Evolutionary conservation across 2,888 invertebrate species (phyloP).

Genomic region (Drosophila anomalata): DNA sequence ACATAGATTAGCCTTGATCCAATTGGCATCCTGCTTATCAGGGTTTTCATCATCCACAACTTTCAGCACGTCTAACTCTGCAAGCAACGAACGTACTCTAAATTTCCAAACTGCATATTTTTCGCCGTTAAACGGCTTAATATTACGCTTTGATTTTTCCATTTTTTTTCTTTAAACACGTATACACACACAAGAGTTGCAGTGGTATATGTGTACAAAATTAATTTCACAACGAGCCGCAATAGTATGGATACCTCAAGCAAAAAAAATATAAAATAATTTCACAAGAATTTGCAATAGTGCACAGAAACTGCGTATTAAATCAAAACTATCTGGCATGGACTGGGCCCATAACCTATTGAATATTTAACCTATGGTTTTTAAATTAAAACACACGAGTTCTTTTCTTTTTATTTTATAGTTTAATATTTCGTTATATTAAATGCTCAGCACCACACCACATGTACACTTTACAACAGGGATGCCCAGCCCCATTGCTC

Average conservation of each 20-base stretch:
- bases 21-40: not conserved
- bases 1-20: conserved; percentile 6
- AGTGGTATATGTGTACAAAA: not conserved
- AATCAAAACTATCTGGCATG: not conserved
- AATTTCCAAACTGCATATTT: not conserved
- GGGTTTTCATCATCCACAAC: not conserved
- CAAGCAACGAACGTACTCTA: conserved; percentile 8
- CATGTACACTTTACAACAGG: no score
- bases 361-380: no score
- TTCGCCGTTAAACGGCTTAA: conserved; percentile 1
- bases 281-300: no score
- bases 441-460: no score
- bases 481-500: no score
- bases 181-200: not conserved
- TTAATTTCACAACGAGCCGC: not conserved
- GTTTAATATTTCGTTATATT: no score
- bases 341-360: conserved; percentile 16
- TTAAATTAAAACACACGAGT: no score
- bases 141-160: conserved; percentile 5
- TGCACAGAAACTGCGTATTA: not conserved
- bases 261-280: no score
- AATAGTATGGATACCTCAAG: not conserved
- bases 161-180: not conserved
- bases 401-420: no score
- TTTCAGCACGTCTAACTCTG: conserved; percentile 1